phyloP scores from a whole-genome alignment of 2,797 vertebrate genomes.

The Girardinus metallicus region DNA sequence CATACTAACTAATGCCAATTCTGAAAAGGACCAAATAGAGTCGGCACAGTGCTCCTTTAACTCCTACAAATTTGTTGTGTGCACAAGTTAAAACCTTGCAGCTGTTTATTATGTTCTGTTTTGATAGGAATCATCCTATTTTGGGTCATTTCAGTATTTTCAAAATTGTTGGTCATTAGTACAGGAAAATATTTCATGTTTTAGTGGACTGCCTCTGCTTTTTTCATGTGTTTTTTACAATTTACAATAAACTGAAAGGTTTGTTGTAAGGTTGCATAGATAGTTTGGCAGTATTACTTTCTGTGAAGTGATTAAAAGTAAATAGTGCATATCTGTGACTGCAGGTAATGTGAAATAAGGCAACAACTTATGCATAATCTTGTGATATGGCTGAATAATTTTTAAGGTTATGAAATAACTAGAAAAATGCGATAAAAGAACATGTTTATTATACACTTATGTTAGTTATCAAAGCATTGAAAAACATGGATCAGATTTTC shows the following conservation, averaged over 20 bases:
- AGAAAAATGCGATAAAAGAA: slow-evolving; percentile 11
- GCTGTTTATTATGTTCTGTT: not conserved
- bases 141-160: not conserved
- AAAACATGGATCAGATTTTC: slow-evolving; percentile 35
- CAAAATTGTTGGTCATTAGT: not conserved
- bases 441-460: slow-evolving; percentile 34
- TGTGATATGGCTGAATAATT: not conserved
- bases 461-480: slow-evolving; percentile 10
- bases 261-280: not conserved
- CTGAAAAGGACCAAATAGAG: too few species aligned
- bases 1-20: too few species aligned
- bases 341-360: not conserved
- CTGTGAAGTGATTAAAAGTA: not conserved
- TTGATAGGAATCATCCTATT: not conserved
- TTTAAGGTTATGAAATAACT: not conserved
- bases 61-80: not conserved
- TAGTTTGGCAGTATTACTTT: not conserved
- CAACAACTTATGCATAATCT: not conserved
- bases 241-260: not conserved
- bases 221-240: not conserved
- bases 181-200: not conserved
- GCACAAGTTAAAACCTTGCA: not conserved
- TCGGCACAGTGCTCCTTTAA: too few species aligned
- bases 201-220: not conserved
- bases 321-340: not conserved